Evolutionary conservation across 2,113 vertebrate genomes (phyloP).

Genomic region (Brachypteracias leptosomus): DNA sequence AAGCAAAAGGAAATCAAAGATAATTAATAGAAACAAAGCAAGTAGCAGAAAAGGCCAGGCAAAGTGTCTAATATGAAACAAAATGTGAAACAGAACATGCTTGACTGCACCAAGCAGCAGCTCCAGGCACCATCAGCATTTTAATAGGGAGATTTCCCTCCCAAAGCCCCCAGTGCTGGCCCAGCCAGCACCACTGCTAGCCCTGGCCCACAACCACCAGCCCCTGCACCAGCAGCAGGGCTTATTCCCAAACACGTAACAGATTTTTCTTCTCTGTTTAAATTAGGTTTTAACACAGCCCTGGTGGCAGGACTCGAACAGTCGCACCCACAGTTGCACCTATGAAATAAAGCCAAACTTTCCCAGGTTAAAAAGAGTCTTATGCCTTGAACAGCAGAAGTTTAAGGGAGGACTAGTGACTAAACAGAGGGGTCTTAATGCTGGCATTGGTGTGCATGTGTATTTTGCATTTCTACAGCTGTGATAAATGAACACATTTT

Average conservation of each 20-base stretch:
- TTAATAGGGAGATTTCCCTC: neutral
- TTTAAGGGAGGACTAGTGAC: neutral
- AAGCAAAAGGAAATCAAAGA: constrained; percentile 18
- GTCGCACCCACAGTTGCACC: accelerated
- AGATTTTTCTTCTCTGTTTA: neutral
- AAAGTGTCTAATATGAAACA: neutral
- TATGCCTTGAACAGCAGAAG: neutral
- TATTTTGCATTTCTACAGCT: neutral
- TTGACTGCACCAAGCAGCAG: neutral
- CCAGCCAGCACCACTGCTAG: neutral
- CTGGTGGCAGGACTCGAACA: neutral
- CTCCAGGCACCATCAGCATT: neutral
- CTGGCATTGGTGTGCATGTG: accelerated
- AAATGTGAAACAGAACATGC: neutral
- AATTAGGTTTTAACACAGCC: neutral
- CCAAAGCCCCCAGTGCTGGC: neutral
- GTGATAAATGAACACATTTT: neutral
- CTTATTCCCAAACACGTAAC: neutral
- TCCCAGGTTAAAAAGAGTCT: neutral
- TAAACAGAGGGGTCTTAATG: neutral
- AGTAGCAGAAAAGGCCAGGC: neutral
- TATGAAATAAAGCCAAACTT: neutral
- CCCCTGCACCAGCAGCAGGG: accelerated
- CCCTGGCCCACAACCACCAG: neutral
- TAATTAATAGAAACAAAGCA: constrained; percentile 45